Base-by-base conservation (phyloP, 2,888 invertebrate genomes). In the Aphidoletes aphidimyza region DNA sequence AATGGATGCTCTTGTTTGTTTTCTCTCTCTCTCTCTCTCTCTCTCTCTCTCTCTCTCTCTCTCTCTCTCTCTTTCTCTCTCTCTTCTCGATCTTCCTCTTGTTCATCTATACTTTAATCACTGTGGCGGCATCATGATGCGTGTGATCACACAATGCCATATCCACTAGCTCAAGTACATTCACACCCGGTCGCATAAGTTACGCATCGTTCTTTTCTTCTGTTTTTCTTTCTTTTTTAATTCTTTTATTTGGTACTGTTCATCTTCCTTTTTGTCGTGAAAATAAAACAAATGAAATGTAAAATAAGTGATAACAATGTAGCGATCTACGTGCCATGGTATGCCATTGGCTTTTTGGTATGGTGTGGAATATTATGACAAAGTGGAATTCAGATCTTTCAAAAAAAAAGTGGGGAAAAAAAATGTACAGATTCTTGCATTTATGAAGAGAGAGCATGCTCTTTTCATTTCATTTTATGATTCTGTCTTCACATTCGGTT, bases 161-260 rank as follows among this genome's bases (percentile, higher is more conserved):
- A 69, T 69, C 34, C 69, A 30, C 14, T 11, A 69, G 30, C 54
- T 54, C 54, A 30, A 0, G 22, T 3, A 22, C 54, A 54, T 54
- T 69, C 69, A 69, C 26, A 69, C 69, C 11, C 69, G 69, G 30
- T 69, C 69, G 69, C 69, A 69, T 69, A 69, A 69, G 69, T 34
- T 69, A 69, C 69, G 54, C 54, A 54, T 54, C n/a, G n/a, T n/a
- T n/a, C n/a, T n/a, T n/a, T n/a, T n/a, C n/a, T n/a, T n/a, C n/a
- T n/a, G n/a, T n/a, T n/a, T n/a, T n/a, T n/a, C n/a, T n/a, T n/a
- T n/a, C n/a, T 22, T 54, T 22, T 54, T 1, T 54, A 14, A 30
- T 69, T 0, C 34, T 30, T 69, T 5, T 69, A 42, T 42, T 42
- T 42, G 42, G 42, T n/a, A n/a, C 42, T 42, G 42, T 6, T 42